These are phyloP conservation scores for Ceratothoa steindachneri DNA, from an alignment of 2,888 invertebrate species.

Conservation along the genomic window DNA sequence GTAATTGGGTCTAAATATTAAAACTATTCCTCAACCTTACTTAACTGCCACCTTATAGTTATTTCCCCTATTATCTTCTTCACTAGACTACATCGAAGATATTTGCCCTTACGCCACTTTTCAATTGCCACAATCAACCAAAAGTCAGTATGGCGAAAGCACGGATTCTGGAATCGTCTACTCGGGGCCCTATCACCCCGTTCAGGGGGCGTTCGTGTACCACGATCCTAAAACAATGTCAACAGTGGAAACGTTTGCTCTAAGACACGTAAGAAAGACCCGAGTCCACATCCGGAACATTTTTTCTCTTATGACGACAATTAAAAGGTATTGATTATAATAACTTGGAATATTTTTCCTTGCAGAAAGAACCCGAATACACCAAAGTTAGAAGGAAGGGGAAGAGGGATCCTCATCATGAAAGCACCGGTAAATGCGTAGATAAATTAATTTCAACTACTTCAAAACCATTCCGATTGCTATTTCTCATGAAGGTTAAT, in stretches of 20 bases:
- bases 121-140: slow-evolving; percentile 71
- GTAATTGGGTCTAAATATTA: no score
- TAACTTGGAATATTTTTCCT: slow-evolving; percentile 47
- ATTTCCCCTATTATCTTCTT: no score
- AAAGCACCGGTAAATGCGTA: slow-evolving; percentile 69
- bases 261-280: slow-evolving; percentile 65
- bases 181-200: slow-evolving; percentile 80
- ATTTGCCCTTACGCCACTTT: slow-evolving; percentile 90
- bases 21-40: no score
- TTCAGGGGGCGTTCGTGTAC: slow-evolving; percentile 80
- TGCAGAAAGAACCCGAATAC: slow-evolving; percentile 76
- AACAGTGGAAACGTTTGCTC: slow-evolving; percentile 68
- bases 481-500: no score
- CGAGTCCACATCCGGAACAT: no score
- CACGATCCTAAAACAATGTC: slow-evolving; percentile 75
- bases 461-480: no score
- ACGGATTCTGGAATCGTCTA: slow-evolving; percentile 84
- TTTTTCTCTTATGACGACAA: no score
- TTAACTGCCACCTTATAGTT: no score
- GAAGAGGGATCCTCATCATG: slow-evolving; percentile 73
- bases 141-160: slow-evolving; percentile 69
- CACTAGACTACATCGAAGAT: slow-evolving; percentile 89
- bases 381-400: slow-evolving; percentile 80
- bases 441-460: no score
- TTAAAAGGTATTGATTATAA: no score